Evolutionary conservation across 2,113 vertebrate species (phyloP).

Genomic region (Cavia aperea): DNA sequence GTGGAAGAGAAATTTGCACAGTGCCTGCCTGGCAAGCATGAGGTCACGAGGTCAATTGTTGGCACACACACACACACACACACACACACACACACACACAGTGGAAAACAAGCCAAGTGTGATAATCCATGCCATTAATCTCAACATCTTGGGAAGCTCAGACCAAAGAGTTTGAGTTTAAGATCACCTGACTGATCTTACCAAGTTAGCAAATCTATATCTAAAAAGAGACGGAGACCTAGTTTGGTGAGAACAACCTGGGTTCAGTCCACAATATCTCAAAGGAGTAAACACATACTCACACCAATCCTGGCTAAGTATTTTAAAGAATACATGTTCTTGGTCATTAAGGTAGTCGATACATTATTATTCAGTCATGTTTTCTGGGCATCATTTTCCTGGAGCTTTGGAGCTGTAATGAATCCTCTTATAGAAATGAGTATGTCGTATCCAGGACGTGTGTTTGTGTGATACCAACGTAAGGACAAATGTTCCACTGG

Average conservation of each 20-base stretch:
- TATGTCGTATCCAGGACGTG: not conserved
- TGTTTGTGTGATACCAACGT: not conserved
- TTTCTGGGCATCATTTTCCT: not conserved
- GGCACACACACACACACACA: too few species aligned
- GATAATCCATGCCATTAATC: not conserved
- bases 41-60: too few species aligned
- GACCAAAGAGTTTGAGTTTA: too few species aligned
- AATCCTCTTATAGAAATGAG: not conserved
- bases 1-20: not conserved
- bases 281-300: not conserved
- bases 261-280: not conserved
- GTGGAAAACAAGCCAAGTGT: not conserved
- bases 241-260: not conserved
- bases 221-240: not conserved
- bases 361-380: not conserved
- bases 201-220: not conserved
- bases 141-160: not conserved
- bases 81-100: too few species aligned
- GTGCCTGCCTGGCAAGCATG: too few species aligned
- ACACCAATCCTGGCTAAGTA: not conserved
- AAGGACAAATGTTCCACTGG: not conserved
- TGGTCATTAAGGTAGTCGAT: not conserved
- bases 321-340: not conserved
- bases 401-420: not conserved
- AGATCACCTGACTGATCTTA: not conserved